Conservation (phyloP, 2,888 invertebrate genomes). For the Pollenia amentaria region DNA sequence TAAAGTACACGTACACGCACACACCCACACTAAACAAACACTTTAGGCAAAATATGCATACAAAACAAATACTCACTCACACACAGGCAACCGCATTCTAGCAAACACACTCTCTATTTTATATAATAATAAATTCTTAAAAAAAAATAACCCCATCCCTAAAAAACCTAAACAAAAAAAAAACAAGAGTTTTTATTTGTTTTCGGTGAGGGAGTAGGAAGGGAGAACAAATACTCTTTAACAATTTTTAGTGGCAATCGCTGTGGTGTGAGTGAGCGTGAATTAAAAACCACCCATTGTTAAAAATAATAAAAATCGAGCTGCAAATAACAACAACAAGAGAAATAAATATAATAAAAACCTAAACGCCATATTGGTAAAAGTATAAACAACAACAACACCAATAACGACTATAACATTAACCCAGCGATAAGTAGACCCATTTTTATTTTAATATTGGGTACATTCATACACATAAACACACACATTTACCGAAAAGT, state of each 20-base stretch:
- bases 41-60: slow-evolving; percentile 52
- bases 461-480: slow-evolving; percentile 19
- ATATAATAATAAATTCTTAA: not conserved
- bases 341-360: slow-evolving; percentile 60
- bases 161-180: slow-evolving; percentile 30
- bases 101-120: not conserved
- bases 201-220: slow-evolving; percentile 18
- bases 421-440: slow-evolving; percentile 59
- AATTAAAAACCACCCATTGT: slow-evolving; percentile 74
- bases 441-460: slow-evolving; percentile 65
- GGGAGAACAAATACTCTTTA: slow-evolving; percentile 12
- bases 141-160: slow-evolving; percentile 66
- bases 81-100: not conserved
- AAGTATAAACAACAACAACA: slow-evolving; percentile 49
- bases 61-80: slow-evolving; percentile 1
- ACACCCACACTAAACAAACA: slow-evolving; percentile 19
- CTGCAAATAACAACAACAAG: slow-evolving; percentile 48
- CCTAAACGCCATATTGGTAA: slow-evolving; percentile 72
- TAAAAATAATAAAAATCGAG: slow-evolving; percentile 72
- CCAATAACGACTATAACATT: slow-evolving; percentile 1
- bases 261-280: slow-evolving; percentile 52
- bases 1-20: slow-evolving; percentile 12
- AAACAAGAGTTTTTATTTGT: slow-evolving; percentile 50
- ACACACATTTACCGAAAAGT: slow-evolving; percentile 33
- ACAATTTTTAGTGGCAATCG: not conserved